A percentile compares a stretch with the other conserved stretches of the same genome.
phyloP scores from a whole-genome alignment of 1,140 invertebrate species.

The Drosophila setifemur region DNA sequence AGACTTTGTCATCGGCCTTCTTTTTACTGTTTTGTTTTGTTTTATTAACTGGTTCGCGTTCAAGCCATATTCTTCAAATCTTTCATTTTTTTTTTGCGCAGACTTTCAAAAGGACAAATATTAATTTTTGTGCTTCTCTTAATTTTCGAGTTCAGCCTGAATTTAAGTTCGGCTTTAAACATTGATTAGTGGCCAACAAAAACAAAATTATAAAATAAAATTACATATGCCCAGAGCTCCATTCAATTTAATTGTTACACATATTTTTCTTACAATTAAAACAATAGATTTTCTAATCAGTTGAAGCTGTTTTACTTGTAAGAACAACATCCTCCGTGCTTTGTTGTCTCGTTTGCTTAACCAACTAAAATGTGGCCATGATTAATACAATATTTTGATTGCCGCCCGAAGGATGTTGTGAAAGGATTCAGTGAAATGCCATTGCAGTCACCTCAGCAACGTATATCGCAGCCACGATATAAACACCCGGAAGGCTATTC shows the following conservation, averaged over 20 bases:
- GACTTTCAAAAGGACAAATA: background rate
- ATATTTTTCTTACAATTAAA: too few relatives aligned
- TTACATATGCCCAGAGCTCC: too few relatives aligned
- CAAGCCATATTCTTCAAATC: constrained; percentile 27
- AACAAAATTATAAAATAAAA: too few relatives aligned
- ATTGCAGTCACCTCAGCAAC: constrained; percentile 19
- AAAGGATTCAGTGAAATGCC: constrained; percentile 9
- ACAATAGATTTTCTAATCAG: too few relatives aligned
- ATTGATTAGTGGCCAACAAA: constrained; percentile 1
- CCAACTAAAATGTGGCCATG: constrained; percentile 7
- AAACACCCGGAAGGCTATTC: constrained; percentile 36
- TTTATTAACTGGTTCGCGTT: constrained; percentile 38
- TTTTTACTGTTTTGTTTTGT: constrained; percentile 27
- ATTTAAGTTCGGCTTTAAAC: background rate
- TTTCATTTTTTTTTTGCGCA: constrained; percentile 3
- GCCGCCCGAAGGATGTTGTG: constrained; percentile 39
- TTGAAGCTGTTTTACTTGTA: background rate
- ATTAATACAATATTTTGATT: constrained; percentile 49
- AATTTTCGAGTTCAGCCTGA: background rate
- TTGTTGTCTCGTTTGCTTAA: background rate
- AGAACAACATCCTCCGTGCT: too few relatives aligned
- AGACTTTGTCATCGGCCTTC: constrained; percentile 63
- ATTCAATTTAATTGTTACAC: background rate
- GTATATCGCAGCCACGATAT: constrained; percentile 20
- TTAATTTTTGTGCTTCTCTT: background rate